Evolutionary conservation across 2,113 vertebrate species (phyloP), one percentile per base, ranked within the genome.

Genomic region (Platichthys stellatus): DNA sequence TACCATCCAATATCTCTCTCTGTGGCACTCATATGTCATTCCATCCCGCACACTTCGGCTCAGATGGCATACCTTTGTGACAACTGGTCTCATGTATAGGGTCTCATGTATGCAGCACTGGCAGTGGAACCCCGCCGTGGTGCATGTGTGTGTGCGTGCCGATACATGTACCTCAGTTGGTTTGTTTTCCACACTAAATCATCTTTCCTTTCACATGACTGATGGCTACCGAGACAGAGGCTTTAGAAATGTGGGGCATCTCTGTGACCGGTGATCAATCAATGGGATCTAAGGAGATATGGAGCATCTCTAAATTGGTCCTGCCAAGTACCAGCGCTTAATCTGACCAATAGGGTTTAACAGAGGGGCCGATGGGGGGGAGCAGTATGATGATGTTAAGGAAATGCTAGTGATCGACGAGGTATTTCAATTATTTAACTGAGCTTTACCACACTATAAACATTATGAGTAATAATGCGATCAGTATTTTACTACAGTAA

Each of bases 1-100:
- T 80, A 90, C 80, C 81, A 40, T 81, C 85, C 88, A 90, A 89
- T 91, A 90, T 90, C 84, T 88, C 85, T 88, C 82, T 89, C 90
- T 65, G 78, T 86, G 85, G 75, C 84, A 81, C 84, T 90, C 88
- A 76, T 79, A 89, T 90, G 91, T 90, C 89, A 89, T 91, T 87
- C 89, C 81, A 88, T 83, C 87, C 85, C n/a, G 53, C 76, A 70
- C 87, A 82, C 87, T 87, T 80, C 86, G 82, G 82, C 88, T 89
- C 85, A 64, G 45, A 49, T 81, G 84, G 85, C 86, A 88, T 88
- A 81, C 85, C 65, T 80, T 47, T 71, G 81, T 89, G 91, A 92
- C 90, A 91, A 91, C 86, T 89, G 89, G 80, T 76, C 81, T 81
- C 77, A 59, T 88, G 86, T 88, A 82, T 86, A 82, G 76, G 78